Evolutionary conservation across 2,113 vertebrate species (phyloP), one percentile per base, ranked within the genome.

Genomic region (Pagrus major): DNA sequence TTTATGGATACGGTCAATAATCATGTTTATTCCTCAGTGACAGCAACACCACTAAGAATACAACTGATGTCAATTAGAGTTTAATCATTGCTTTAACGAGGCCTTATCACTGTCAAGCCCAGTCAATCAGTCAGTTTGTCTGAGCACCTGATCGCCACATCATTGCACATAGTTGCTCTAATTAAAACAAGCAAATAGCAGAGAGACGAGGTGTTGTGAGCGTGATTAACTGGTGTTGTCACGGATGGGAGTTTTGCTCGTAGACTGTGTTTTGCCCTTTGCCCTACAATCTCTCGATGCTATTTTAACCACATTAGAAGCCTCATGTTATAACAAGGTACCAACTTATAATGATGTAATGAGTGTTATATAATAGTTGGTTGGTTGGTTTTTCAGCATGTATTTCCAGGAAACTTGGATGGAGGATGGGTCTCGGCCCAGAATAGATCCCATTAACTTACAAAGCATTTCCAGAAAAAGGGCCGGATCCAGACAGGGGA

Each of bases 1-100:
- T 87, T 82, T 60, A 61, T 71, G 51, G 80, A 74, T 74, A 79
- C 23, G 21, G 72, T 85, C 81, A 85, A 80, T 78, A 76, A 83
- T 83, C 76, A 29, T 73, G 68, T 81, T 83, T 68, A 60, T 80
- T 81, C 33, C 29, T 65, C 42, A 5, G 15, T 42, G 54, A 73
- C 20, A 1, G 76, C 65, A 64, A 56, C 60, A 9, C 27, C 0
- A 5, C 63, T 74, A 67, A 78, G 54, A 76, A 76, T 66, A 81
- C 37, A 20, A 31, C 5, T 2, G 5, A 58, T 15, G 10, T 70
- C 76, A 76, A 55, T 88, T 81, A 76, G 60, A 69, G 25, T 67
- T 74, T 54, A 82, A 88, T 86, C 61, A 65, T 39, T 18, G 60
- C n/a, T 49, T 54, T 86, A 86, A 87, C 12, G 1, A 78, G 72